These are phyloP conservation scores for Ennomos fuscantarius DNA, from an alignment of 2,888 invertebrate species.

Conservation along the genomic window DNA sequence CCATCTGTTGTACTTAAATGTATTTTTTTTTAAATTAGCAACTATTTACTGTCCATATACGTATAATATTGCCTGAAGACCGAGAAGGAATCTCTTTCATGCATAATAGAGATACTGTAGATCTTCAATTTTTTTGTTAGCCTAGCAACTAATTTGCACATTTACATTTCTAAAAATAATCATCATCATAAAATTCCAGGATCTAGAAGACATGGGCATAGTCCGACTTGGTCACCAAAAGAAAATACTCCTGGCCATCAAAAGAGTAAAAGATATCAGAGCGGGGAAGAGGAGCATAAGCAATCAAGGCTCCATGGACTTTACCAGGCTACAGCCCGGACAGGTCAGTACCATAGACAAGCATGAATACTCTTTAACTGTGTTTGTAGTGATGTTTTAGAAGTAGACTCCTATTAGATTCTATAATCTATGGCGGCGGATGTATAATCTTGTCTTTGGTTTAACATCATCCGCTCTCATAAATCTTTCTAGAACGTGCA, in stretches of 20 bases:
- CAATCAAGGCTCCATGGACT: constrained; percentile 78
- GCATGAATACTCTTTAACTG: constrained; percentile 39
- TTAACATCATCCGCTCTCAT: constrained; percentile 54
- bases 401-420: constrained; percentile 41
- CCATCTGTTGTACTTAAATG: too few species aligned
- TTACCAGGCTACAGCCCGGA: constrained; percentile 75
- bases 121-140: too few species aligned
- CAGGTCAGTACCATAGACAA: constrained; percentile 71
- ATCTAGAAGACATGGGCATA: constrained; percentile 98
- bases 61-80: too few species aligned
- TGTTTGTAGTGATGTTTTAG: constrained; percentile 80
- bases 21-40: too few species aligned
- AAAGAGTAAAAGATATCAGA: constrained; percentile 96
- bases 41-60: too few species aligned
- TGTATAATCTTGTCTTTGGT: constrained; percentile 24
- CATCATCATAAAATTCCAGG: constrained; percentile 70
- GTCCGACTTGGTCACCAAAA: constrained; percentile 98
- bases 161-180: neutral
- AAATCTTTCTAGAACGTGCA: constrained; percentile 48
- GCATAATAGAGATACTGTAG: too few species aligned
- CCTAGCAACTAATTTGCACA: too few species aligned
- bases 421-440: constrained; percentile 57
- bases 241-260: constrained; percentile 98
- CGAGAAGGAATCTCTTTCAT: too few species aligned
- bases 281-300: constrained; percentile 91